Evolutionary conservation across 2,797 vertebrate species (phyloP), one percentile per base, ranked within the genome.

Genomic region (Chelmon rostratus): DNA sequence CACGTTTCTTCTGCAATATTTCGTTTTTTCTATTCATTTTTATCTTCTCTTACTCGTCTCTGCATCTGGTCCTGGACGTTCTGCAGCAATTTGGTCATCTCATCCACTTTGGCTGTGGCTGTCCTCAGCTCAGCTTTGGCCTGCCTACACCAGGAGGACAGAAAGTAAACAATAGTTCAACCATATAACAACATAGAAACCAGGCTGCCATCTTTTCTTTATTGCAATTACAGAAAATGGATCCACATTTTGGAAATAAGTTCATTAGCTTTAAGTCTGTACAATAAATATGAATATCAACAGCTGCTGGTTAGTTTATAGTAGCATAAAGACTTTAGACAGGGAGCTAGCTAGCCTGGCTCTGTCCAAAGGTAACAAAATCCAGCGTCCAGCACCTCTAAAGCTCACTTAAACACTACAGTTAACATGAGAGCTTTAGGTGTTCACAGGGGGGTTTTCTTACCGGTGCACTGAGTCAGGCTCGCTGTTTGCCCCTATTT

Each of bases 41-140:
- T 4, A 57, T 57, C 44, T 33, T 23, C 16, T 58, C 93, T 87
- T 93, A 99, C 98, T 96, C 93, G 95, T 91, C 94, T 96, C 68
- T 96, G 94, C 83, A 97, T 85, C 28, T 97, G 96, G 18, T 91
- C 93, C 85, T 97, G 96, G 79, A 97, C 82, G 44, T 83, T 94
- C 87, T 97, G 95, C 53, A 94, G 81, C 66, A 96, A 56, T 77
- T 92, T 95, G 59, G 92, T 96, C 95, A 97, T 95, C 93, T 98
- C 97, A 52, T 96, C 96, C 81, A 96, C 93, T 88, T 96, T 98
- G 42, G 92, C 87, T 25, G 92, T 91, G 83, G 97, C 95, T 13
- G 91, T 93, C 88, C 96, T 96, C 71, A 96, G 87, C 70, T 99
- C 96, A 79, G 91, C 80, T 90, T 97, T 99, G 56, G 96, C 85